Base-by-base conservation (phyloP, 2,888 invertebrate genomes). In the Flexamia atlantica region DNA sequence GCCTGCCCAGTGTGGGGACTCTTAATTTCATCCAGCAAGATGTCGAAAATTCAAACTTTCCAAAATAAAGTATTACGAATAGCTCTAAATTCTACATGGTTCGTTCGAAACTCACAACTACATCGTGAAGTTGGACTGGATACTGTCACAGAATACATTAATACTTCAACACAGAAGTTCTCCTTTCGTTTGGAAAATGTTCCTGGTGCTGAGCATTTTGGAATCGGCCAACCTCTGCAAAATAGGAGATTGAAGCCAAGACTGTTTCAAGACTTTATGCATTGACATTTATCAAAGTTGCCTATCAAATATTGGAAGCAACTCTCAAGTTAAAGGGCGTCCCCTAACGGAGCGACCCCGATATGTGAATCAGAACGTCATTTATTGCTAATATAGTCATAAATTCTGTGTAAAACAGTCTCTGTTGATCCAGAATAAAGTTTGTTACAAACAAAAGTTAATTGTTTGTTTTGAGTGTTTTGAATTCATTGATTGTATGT, bases 61-160 rank as follows among this genome's bases (percentile, higher is more conserved):
- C 28, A 30, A 30, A 68, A 68, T 25, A 30, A 68, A 68, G 17
- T 68, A 5, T 25, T 68, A 23, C 23, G 23, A 68, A 68, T 68
- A 23, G 4, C 68, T 23, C 7, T 68, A 14, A 25, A 68, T 28
- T 23, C 68, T 23, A 23, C 68, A 9, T 68, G 68, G 68, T 68
- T 68, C 17, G 30, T 68, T 23, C 10, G 68, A 25, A 68, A 68
- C 30, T 9, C 5, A 4, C 68, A 68, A 28, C 23, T 68, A 5
- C 68, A 68, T 23, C 14, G 25, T 28, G 30, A 68, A 68, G 5
- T 68, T 23, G 68, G 30, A 5, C 7, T 68, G n/a, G 57, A 57
- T 57, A 57, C 57, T 7, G n/a, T 57, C 7, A 10, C 17, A 10
- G 7, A n/a, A 23, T 57, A 10, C 57, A 57, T 57, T 20, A 57